phyloP scores from a whole-genome alignment of 2,888 invertebrate species.

The Hipparchia semele region DNA sequence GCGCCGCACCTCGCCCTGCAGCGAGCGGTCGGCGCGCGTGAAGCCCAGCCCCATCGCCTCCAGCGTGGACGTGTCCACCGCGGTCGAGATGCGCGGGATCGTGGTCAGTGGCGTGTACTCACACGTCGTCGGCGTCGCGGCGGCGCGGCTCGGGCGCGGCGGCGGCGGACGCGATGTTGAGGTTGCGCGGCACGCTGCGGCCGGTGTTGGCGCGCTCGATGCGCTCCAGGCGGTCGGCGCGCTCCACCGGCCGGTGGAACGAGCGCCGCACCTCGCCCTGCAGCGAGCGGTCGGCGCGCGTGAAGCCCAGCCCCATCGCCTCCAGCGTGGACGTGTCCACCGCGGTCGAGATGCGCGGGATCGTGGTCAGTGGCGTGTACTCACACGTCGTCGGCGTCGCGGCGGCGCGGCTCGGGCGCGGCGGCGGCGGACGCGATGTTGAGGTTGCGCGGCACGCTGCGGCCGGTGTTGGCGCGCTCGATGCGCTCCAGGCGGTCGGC shows the following conservation, averaged over 20 bases:
- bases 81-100: conserved; percentile 67
- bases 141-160: conserved; percentile 53
- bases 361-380: too few relatives aligned
- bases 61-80: conserved; percentile 57
- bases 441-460: conserved; percentile 82
- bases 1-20: conserved; percentile 68
- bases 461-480: conserved; percentile 59
- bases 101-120: neutral
- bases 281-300: too few relatives aligned
- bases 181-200: too few relatives aligned
- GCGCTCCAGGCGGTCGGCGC: too few relatives aligned
- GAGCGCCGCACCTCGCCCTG: too few relatives aligned
- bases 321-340: too few relatives aligned
- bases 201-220: too few relatives aligned
- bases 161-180: neutral
- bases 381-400: conserved; percentile 29
- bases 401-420: conserved; percentile 50
- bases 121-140: conserved; percentile 26
- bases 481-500: conserved; percentile 51
- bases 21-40: conserved; percentile 60
- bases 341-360: too few relatives aligned
- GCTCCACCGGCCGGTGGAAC: too few relatives aligned
- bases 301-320: too few relatives aligned
- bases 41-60: conserved; percentile 53
- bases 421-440: conserved; percentile 64